Evolutionary conservation across 2,888 invertebrate species (phyloP), one percentile per base, ranked within the genome.

Genomic region (Mythimna loreyi): DNA sequence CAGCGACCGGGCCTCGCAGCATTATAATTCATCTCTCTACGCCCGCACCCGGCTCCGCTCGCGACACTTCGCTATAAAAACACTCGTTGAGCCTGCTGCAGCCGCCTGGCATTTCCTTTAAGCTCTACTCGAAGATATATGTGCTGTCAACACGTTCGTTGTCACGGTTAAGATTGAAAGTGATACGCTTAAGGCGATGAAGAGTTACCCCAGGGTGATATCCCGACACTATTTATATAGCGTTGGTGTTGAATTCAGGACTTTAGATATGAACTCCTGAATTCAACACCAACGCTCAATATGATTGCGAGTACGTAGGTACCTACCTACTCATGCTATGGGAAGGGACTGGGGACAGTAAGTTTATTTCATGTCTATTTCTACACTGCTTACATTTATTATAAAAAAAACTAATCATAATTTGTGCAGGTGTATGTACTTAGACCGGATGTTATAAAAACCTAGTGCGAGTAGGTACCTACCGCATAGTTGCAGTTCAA

Each of bases 1-100:
- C 60, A 55, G 43, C 33, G 53, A 47, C 28, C 36, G 52, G 25
- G 50, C 58, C 50, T 50, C 58, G 25, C 23, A 21, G 58, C 75
- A 79, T 79, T 65, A 65, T 75, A 79, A 79, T 59, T 59, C 50
- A 61, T 63, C 50, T 33, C 30, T 50, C 45, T 63, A 55, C n/a
- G n/a, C 28, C 36, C 23, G 64, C 65, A 28, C 73, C 61, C 25
- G 74, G 36, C 49, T 66, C 11, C 43, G n/a, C 69, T 65, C 30
- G 73, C 53, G 23, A 50, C 33, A 70, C 45, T 36, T 25, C 56
- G 13, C 19, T 50, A 33, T 61, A 62, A 49, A 67, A 68, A 59
- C 33, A 62, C 47, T 49, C 21, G 61, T 58, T 28, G 28, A 33
- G 25, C 25, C 45, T 43, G 49, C 33, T 52, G 19, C 45, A 19